Base-by-base conservation (phyloP, 2,797 vertebrate species). In the Tenualosa thibaudeaui region DNA sequence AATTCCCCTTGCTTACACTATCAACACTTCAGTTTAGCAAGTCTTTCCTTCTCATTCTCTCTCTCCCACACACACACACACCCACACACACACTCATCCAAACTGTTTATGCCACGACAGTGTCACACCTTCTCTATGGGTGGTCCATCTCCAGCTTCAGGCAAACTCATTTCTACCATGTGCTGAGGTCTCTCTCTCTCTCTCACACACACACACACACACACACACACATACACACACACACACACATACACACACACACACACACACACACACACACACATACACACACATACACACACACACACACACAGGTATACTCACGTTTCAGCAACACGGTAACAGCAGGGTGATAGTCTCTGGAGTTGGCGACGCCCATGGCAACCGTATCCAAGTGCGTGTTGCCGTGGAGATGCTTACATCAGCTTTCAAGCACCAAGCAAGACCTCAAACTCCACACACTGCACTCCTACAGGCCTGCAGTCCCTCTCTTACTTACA, bases 331-430 rank as follows among this genome's bases (percentile, higher is more conserved):
- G 88, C 82, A 94, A 68, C 84, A 94, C 93, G 87, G 86, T 93
- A 81, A 93, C 90, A 0, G 93, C 90, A 87, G 93, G 93, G 87
- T 81, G 91, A 89, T 91, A 93, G 90, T 94, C 93, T 88, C 94
- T 94, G 46, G 95, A 96, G 91, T 94, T 95, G 62, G 94, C 91
- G 56, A 95, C 95, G 90, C 95, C 95, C 95, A 95, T 96, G 12
- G 84, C 50, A 43, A 65, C 82, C 56, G 43, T 65, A 83, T 51
- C 60, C 84, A 68, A 46, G 6, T 19, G 3, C 31, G 31, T 13
- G 7, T 58, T 6, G 13, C 68, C 15, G 12, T 75, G 68, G 0
- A 31, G 37, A 17, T 37, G 68, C 31, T 71, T 31, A 31, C 65
- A 31, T 31, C 65, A 2, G 4, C 10, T 5, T 75, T 19, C 68